These are phyloP conservation scores for Trididemnum nubilum DNA, from an alignment of 23 tunicate genomes.

Conservation along the genomic window DNA sequence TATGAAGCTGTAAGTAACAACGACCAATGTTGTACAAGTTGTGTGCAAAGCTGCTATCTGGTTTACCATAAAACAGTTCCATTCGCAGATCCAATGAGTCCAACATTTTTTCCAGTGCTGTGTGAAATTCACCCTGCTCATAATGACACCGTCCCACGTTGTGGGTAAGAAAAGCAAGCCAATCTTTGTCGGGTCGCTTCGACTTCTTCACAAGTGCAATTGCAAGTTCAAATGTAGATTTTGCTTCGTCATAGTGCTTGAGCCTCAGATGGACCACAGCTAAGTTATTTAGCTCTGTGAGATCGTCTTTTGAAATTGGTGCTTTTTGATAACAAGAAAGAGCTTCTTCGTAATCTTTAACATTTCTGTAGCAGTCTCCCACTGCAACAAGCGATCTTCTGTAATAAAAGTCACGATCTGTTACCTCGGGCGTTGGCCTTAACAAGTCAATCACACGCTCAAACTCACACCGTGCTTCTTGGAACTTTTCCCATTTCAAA, in stretches of 20 bases:
- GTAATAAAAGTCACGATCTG: not conserved
- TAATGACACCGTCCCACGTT: constrained; percentile 18
- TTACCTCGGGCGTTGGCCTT: not conserved
- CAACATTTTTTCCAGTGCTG: not conserved
- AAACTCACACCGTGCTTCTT: constrained; percentile 8
- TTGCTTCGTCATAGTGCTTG: not conserved
- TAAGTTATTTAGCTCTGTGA: not conserved
- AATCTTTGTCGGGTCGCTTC: not conserved
- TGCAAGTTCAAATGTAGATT: not conserved
- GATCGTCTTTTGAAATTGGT: not conserved
- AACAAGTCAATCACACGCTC: not conserved
- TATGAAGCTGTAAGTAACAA: not conserved
- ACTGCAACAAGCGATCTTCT: not conserved
- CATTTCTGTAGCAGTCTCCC: constrained; percentile 12
- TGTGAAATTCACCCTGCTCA: not conserved
- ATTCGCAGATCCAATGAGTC: not conserved
- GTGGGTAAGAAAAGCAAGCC: constrained; percentile 5
- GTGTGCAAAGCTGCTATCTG: not conserved
- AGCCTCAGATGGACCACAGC: not conserved
- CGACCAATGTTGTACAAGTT: constrained; percentile 12
- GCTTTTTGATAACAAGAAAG: not conserved
- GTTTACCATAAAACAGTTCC: not conserved
- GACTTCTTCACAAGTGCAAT: not conserved
- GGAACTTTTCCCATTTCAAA: not conserved
- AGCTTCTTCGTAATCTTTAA: constrained; percentile 17